Percentiles rank a stretch among this genome's conserved stretches.
phyloP scores from a whole-genome alignment of 2,113 vertebrate species.

The Notothenia rossii region DNA sequence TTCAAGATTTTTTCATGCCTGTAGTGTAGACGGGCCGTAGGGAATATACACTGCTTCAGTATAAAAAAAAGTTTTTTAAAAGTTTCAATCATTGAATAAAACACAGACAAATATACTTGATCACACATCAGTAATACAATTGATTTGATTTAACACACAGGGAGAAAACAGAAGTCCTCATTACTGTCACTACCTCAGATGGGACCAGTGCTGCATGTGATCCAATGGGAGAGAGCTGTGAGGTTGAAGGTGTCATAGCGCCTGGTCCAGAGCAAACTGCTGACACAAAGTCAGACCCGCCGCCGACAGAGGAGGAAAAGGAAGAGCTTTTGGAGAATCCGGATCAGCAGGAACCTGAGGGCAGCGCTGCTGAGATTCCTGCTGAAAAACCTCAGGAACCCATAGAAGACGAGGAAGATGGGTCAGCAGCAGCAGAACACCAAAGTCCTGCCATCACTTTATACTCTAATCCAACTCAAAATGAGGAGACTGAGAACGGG shows the following conservation, averaged over 20 bases:
- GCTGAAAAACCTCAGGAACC: constrained; percentile 6
- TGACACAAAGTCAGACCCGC: constrained; percentile 16
- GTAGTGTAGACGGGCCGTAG: too few species aligned
- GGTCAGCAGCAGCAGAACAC: neutral
- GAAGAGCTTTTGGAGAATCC: neutral
- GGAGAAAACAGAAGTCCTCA: constrained; percentile 15
- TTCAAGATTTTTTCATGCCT: too few species aligned
- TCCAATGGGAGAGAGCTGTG: constrained; percentile 16
- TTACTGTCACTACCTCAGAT: constrained; percentile 6
- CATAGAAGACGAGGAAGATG: neutral
- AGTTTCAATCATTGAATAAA: neutral
- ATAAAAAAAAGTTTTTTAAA: neutral
- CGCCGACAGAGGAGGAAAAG: neutral
- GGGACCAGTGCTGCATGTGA: neutral
- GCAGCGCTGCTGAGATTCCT: neutral
- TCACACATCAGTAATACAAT: neutral
- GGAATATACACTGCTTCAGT: neutral
- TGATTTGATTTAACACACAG: constrained; percentile 42
- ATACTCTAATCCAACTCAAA: neutral
- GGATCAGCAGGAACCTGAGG: constrained; percentile 5
- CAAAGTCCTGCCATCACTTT: neutral
- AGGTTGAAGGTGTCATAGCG: neutral
- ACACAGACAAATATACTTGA: neutral
- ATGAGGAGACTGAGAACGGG: neutral
- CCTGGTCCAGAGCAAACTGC: constrained; percentile 3